Evolutionary conservation across 1,140 invertebrate species (phyloP).

Genomic region (Cylas formicarius): DNA sequence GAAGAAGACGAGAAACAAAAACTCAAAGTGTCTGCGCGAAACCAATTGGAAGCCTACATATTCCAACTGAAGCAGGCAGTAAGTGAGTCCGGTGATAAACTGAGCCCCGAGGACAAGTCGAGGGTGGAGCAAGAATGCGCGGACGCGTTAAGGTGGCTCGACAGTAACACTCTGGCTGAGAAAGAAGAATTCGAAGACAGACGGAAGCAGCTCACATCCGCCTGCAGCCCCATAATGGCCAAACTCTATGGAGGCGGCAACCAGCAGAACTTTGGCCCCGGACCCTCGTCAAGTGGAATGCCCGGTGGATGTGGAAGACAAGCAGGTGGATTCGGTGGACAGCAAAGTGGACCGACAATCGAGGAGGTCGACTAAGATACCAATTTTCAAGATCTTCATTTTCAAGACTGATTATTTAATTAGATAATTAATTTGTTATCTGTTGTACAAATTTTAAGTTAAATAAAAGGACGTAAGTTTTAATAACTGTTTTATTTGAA

Average conservation of each 20-base stretch:
- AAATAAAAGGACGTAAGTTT: too few species aligned
- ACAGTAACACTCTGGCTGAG: constrained; percentile 47
- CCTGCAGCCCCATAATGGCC: constrained; percentile 44
- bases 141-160: constrained; percentile 47
- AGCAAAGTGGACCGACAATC: constrained; percentile 49
- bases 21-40: constrained; percentile 53
- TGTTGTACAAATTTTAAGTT: too few species aligned
- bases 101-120: constrained; percentile 39
- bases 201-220: constrained; percentile 40
- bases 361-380: constrained; percentile 68
- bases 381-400: too few species aligned
- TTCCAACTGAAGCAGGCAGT: constrained; percentile 59
- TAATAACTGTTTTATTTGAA: too few species aligned
- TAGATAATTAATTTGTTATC: too few species aligned
- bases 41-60: constrained; percentile 62
- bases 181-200: constrained; percentile 27
- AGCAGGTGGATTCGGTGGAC: constrained; percentile 29
- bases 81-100: constrained; percentile 46
- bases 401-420: too few species aligned
- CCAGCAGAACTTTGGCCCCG: constrained; percentile 48
- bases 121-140: constrained; percentile 43
- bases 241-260: constrained; percentile 40
- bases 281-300: constrained; percentile 23
- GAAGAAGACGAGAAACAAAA: constrained; percentile 62
- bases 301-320: constrained; percentile 39